These are phyloP conservation scores for Drosophila niveifrons DNA, from an alignment of 2,888 invertebrate species.

Conservation along the genomic window DNA sequence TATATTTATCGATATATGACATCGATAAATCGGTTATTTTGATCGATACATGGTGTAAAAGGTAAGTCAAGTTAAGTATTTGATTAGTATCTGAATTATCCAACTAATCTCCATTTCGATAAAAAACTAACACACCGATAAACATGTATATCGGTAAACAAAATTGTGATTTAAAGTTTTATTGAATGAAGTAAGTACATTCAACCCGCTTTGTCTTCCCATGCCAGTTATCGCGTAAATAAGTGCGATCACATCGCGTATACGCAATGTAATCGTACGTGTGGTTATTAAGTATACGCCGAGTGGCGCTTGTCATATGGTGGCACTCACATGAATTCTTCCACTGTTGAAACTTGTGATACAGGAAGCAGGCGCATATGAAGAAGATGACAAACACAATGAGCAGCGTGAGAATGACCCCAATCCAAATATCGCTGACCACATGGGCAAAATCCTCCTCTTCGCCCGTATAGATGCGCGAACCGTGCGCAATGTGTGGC, in stretches of 20 bases:
- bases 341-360: slow-evolving; percentile 89
- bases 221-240: neutral
- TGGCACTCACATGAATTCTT: slow-evolving; percentile 87
- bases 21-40: neutral
- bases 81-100: neutral
- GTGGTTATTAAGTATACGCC: slow-evolving; percentile 49
- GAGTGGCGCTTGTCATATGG: neutral
- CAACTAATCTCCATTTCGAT: neutral
- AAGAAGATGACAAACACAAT: slow-evolving; percentile 88
- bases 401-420: slow-evolving; percentile 87
- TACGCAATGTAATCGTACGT: slow-evolving; percentile 20
- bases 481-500: slow-evolving; percentile 61
- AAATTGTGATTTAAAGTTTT: neutral
- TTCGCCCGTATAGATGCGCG: slow-evolving; percentile 69
- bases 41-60: too few relatives aligned
- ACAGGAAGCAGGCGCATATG: slow-evolving; percentile 88
- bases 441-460: slow-evolving; percentile 87
- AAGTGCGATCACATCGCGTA: slow-evolving; percentile 21
- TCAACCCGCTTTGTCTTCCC: slow-evolving; percentile 9
- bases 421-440: slow-evolving; percentile 88
- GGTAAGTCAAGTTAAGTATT: too few relatives aligned
- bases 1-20: neutral
- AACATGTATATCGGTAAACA: slow-evolving; percentile 5
- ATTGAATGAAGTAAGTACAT: slow-evolving; percentile 28
- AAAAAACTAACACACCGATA: neutral